Evolutionary conservation across 2,113 vertebrate species (phyloP), one percentile per base, ranked within the genome.

Genomic region (Apeltes quadracus): DNA sequence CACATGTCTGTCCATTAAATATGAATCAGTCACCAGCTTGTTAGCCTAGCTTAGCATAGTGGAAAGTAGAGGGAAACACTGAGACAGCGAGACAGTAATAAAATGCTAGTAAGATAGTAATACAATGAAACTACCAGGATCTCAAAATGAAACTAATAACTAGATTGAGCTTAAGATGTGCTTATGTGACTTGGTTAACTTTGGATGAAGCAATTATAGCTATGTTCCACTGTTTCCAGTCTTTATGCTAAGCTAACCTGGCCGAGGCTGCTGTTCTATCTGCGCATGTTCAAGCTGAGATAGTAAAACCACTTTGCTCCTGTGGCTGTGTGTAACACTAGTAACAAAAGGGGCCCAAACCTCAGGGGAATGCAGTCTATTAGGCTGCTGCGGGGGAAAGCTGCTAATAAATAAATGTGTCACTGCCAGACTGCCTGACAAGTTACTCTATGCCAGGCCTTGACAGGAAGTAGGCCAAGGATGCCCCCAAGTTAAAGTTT

Each of bases 381-480:
- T 34, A 48, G 51, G 41, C 59, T 32, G 59, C 57, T 58, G 29
- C 27, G 43, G 78, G 29, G 61, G 39, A 83, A 56, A 63, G 53
- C 29, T 36, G 38, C 71, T 82, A 73, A 72, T 79, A 83, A 87
- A 89, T 85, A 84, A 84, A 73, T 46, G 65, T 80, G 72, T 77
- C 44, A 41, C 56, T 59, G 51, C 36, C 58, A 77, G 69, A 78
- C 63, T 15, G 41, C 16, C 61, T 56, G 53, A 72, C 73, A 39
- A 76, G 48, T 38, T 48, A 29, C 46, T 84, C 53, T 43, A 54
- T 78, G 58, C 72, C 44, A 44, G 27, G 53, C 23, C 51, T 39
- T 53, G 27, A 46, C 61, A 76, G 61, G 72, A 86, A 84, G 46
- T 76, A 72, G 79, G 81, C 78, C n/a, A 38, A 72, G 48, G 55